Evolutionary conservation across 1,140 invertebrate genomes (phyloP), one percentile per base, ranked within the genome.

Genomic region (Papilio dardanus): DNA sequence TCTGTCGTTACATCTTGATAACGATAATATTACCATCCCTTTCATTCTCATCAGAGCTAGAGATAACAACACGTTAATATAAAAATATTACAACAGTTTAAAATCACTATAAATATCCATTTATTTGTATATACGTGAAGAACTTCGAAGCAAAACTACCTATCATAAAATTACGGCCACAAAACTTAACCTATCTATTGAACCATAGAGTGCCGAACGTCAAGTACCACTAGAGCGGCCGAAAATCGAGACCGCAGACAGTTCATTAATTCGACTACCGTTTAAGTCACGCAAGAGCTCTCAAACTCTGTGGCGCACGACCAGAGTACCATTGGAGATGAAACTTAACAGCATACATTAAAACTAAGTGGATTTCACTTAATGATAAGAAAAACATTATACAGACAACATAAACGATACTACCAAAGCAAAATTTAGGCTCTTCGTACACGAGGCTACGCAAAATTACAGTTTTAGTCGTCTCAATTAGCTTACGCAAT

Each of bases 211-310:
- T 62, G 24, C 24, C 54, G 30, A 33, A 66, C 28, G 16, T 19
- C n/a, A 31, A 66, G 65, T 35, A n/a, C 16, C n/a, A 35, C 65
- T 66, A 31, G 31, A 66, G 40, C 40, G 16, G 24, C 68, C 68
- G 37, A 46, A 58, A 73, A 58, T 42, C 21, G 8, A 19, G 19
- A 35, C 30, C 71, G 30, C 31, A 31, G 21, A 54, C 30, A 19
- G 50, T 73, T 73, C 71, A 73, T 73, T 73, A 73, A 73, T 58
- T 73, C 46, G 46, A 73, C 28, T 30, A 73, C 58, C 71, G 50
- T 73, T 73, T 73, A 73, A 73, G 31, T 16, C 71, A 58, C 14
- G n/a, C 37, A 71, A 73, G 71, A 35, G 71, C 46, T 21, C 71
- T 73, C 19, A 30, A 58, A 58, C 71, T 50, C 24, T 19, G 42